These are phyloP conservation scores for Agriopis aurantiaria DNA, from an alignment of 2,888 invertebrate species.

Conservation along the genomic window DNA sequence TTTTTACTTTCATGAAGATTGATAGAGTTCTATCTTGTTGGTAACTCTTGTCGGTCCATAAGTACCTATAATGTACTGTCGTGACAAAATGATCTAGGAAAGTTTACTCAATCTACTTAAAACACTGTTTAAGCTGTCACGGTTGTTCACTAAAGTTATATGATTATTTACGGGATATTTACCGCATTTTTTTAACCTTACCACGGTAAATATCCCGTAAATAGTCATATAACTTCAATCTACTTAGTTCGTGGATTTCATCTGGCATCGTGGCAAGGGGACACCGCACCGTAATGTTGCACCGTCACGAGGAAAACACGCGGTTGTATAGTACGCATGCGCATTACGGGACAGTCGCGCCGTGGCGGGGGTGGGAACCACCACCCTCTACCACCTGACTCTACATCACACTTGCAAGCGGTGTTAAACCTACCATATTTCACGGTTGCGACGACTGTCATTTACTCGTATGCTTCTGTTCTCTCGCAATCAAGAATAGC, in stretches of 20 bases:
- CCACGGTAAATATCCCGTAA: too few relatives aligned
- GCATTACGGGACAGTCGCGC: conserved; percentile 53
- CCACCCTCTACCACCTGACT: conserved; percentile 50
- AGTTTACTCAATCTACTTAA: background rate
- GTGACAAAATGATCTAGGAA: background rate
- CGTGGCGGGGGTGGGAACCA: conserved; percentile 37
- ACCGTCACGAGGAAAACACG: conserved; percentile 79
- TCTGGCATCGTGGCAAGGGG: conserved; percentile 33
- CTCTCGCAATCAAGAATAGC: conserved; percentile 68
- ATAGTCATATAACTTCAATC: too few relatives aligned
- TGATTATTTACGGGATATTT: too few relatives aligned
- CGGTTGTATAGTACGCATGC: conserved; percentile 78
- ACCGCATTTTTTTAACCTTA: too few relatives aligned
- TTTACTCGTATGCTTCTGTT: conserved; percentile 61
- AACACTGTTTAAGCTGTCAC: too few relatives aligned
- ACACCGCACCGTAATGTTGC: conserved; percentile 51
- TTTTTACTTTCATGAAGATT: background rate
- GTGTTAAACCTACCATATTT: conserved; percentile 78
- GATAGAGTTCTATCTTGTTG: background rate
- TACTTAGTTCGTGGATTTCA: conserved; percentile 21
- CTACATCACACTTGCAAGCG: conserved; percentile 61
- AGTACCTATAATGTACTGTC: background rate
- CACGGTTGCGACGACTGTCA: conserved; percentile 67
- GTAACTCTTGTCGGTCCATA: background rate
- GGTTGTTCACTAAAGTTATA: too few relatives aligned